These are phyloP conservation scores for Clivina fossor DNA, from an alignment of 2,888 invertebrate genomes.

Conservation along the genomic window DNA sequence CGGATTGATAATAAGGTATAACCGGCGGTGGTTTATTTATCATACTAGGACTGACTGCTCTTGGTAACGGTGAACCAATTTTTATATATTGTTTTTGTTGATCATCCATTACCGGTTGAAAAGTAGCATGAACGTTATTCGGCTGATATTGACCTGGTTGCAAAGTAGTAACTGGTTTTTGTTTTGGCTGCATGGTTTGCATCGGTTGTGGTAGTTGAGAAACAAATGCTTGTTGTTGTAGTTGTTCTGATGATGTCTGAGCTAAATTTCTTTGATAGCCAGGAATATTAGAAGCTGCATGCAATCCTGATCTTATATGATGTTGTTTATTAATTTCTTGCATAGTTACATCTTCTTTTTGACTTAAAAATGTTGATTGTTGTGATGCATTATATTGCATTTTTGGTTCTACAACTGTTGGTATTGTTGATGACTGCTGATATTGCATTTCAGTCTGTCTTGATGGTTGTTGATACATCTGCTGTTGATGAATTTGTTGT, in stretches of 20 bases:
- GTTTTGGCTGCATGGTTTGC: constrained; percentile 17
- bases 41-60: constrained; percentile 70
- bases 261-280: constrained; percentile 61
- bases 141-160: constrained; percentile 46
- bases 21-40: constrained; percentile 74
- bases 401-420: constrained; percentile 30
- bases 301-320: constrained; percentile 57
- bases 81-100: constrained; percentile 47
- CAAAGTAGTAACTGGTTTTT: constrained; percentile 46
- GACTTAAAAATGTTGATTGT: constrained; percentile 14
- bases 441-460: constrained; percentile 19
- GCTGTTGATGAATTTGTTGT: constrained; percentile 9
- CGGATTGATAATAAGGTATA: constrained; percentile 78
- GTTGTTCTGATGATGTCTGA: not conserved
- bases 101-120: constrained; percentile 66
- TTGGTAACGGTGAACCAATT: constrained; percentile 57
- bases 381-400: constrained; percentile 13
- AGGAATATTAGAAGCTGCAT: constrained; percentile 62
- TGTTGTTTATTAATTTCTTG: constrained; percentile 33
- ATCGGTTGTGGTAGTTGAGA: constrained; percentile 1
- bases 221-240: constrained; percentile 7
- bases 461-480: constrained; percentile 13
- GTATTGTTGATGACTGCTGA: constrained; percentile 32
- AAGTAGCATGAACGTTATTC: constrained; percentile 61
- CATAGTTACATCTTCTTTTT: constrained; percentile 42